Evolutionary conservation across 2,113 vertebrate genomes (phyloP), one percentile per base, ranked within the genome.

Genomic region (Pagrus major): DNA sequence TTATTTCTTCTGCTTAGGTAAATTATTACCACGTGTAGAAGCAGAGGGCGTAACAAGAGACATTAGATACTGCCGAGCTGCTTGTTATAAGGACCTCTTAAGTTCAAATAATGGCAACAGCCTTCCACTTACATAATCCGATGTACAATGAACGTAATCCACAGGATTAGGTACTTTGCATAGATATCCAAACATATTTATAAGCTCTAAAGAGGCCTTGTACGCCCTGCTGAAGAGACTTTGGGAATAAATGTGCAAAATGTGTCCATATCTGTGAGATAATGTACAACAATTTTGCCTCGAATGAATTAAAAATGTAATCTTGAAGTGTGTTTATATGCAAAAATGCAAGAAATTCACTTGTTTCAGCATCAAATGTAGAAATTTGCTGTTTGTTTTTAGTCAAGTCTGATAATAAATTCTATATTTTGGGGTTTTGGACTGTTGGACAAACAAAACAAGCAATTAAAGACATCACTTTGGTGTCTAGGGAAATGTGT

Each of bases 1-100:
- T 58, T 75, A 64, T 80, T 67, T 14, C n/a, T 20, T 46, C 49
- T 72, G 70, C 78, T 84, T 61, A 80, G 78, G 68, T 64, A 52
- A 78, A 78, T 85, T 71, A 78, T 81, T n/a, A 54, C 25, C 39
- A 31, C 21, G 42, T 47, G 65, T 1, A 20, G 58, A 23, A 49
- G 56, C 44, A 54, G 66, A 39, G 1, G 39, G 44, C 67, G 3
- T 66, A 67, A 37, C 46, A 60, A 18, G 70, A 29, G 41, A 10
- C 61, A 51, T 33, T 46, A 60, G 42, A 72, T 35, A 21, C 59
- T 10, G 12, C 33, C 55, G 21, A 25, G 20, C 42, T 12, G 51
- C 59, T 74, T 23, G 29, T 68, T 58, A 39, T 18, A 23, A 33
- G 12, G 69, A 14, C 71, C 29, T 23, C 27, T 69, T 46, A 55